A percentile compares a stretch with the other conserved stretches of the same genome.
Conservation (phyloP, 2,797 vertebrate genomes). For the Sebastolobus alascanus region DNA sequence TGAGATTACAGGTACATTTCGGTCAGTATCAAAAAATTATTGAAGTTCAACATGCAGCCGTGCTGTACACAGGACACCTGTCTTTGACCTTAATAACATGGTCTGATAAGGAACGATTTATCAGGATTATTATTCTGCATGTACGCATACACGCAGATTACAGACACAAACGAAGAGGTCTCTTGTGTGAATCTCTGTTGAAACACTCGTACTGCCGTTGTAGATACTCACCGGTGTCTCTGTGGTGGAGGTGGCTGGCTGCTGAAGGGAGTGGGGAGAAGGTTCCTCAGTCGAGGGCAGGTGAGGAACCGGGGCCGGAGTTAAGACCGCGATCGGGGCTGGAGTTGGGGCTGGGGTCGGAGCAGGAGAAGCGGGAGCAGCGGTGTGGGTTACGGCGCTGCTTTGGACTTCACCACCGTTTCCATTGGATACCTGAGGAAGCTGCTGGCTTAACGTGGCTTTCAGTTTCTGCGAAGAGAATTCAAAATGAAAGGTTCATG, state of each 20-base stretch:
- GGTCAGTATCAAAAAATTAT: background rate
- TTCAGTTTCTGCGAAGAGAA: constrained; percentile 88
- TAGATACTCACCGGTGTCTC: constrained; percentile 92
- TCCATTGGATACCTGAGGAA: constrained; percentile 95
- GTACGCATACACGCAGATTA: background rate
- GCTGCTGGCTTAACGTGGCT: constrained; percentile 92
- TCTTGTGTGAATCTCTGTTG: background rate
- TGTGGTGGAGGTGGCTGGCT: constrained; percentile 97
- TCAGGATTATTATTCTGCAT: background rate
- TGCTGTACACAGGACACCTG: background rate
- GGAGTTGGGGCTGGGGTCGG: constrained; percentile 67
- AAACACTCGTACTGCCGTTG: background rate
- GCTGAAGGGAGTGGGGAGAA: constrained; percentile 92
- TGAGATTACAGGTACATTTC: background rate
- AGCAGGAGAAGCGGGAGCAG: constrained; percentile 84
- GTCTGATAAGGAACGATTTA: background rate
- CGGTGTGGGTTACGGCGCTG: constrained; percentile 88
- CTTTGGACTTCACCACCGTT: constrained; percentile 90
- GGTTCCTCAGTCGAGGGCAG: constrained; percentile 88
- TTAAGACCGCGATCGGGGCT: constrained; percentile 21
- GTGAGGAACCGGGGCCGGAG: constrained; percentile 60
- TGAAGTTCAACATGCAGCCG: background rate
- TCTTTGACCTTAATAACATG: background rate
- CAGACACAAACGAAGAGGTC: background rate
- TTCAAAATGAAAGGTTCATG: constrained; percentile 4